Base-by-base conservation (phyloP, 30 jellyfish, hydroid and myxozoan species). In the Aurelia sp. region DNA sequence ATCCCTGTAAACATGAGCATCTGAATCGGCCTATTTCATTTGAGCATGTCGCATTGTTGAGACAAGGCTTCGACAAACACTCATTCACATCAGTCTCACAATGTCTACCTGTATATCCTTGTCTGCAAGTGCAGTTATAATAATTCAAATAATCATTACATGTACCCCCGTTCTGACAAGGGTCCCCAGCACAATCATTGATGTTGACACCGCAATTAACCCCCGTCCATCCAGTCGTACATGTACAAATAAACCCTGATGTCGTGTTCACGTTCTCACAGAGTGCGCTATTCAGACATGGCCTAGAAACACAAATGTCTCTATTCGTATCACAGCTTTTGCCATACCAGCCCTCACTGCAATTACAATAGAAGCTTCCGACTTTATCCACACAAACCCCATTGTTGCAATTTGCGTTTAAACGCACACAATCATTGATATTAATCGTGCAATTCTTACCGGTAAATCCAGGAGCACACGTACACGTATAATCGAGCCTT, bases 321-420 rank as follows among this genome's bases (percentile, higher is more conserved):
- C 87, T 70, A 72, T 83, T 63, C 5, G 95, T 82, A 21, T 82
- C 91, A 35, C 97, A 90, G 33, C 62, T 18, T 27, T 60, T 76
- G 17, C 97, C 97, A 68, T 47, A 78, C 95, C 95, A 90, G 11
- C 95, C 95, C 12, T 41, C 55, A 51, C 77, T 64, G 61, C 99
- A 92, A 44, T 94, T 77, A 66, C 99, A 94, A 27, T 86, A 64
- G 73, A 66, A 94, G 73, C 78, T 85, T 27, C 88, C 81, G 71
- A 82, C 81, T 52, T 31, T 88, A 85, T 94, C 99, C 30, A 80
- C 78, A 73, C 99, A 94, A 30, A 31, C 50, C 13, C 99, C 99
- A 62, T 78, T 78, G 83, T 94, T 89, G 69, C 89, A 78, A 62
- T 91, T 89, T 17, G 97, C 96, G 8, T 69, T 89, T 33, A 89